These are phyloP conservation scores for Zosterops lateralis DNA, from an alignment of 2,113 vertebrate species.

Conservation along the genomic window DNA sequence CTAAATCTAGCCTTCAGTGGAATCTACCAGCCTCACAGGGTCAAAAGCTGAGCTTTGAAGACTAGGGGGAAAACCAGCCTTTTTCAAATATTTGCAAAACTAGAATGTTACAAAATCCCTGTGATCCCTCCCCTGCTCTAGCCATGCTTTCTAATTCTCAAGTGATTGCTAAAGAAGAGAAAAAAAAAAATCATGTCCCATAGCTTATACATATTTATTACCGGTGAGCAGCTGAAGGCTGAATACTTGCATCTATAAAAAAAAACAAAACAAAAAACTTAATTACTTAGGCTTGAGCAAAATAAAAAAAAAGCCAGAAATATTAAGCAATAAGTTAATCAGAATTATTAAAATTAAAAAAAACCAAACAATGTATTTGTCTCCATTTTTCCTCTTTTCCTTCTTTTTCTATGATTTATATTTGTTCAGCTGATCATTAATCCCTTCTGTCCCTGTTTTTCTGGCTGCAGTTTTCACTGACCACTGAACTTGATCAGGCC, in stretches of 20 bases:
- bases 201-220: not conserved
- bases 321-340: not conserved
- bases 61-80: not conserved
- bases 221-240: not conserved
- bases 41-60: not conserved
- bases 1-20: not conserved
- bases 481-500: not conserved
- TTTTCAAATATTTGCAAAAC: not conserved
- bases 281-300: not conserved
- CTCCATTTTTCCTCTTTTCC: not conserved
- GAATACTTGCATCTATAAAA: not conserved
- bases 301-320: not conserved
- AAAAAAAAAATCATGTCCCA: not conserved
- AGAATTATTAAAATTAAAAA: not conserved
- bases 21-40: not conserved
- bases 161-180: not conserved
- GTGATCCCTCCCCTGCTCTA: not conserved
- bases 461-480: not conserved
- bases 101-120: not conserved
- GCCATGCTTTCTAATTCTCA: not conserved
- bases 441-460: not conserved
- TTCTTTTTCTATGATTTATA: not conserved
- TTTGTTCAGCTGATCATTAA: not conserved
- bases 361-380: accelerated
- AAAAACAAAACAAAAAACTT: no score